Percentiles rank a stretch among this genome's conserved stretches.
These are phyloP conservation scores for Tylochromis polylepis DNA, from an alignment of 2,113 vertebrate genomes.

Conservation along the genomic window DNA sequence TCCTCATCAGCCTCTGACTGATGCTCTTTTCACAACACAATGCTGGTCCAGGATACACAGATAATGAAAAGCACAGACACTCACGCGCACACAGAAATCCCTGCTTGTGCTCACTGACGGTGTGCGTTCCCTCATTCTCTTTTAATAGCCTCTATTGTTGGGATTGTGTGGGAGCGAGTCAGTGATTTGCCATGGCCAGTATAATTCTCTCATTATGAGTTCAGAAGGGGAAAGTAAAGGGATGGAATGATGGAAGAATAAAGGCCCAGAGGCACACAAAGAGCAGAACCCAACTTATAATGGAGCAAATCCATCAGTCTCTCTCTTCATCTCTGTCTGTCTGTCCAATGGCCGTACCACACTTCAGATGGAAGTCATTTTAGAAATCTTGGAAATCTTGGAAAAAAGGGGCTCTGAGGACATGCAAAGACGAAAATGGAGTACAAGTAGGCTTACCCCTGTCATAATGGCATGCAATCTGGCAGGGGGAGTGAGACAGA, in stretches of 20 bases:
- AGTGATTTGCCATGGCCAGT: conserved; percentile 38
- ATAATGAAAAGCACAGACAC: conserved; percentile 29
- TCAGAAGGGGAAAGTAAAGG: conserved; percentile 31
- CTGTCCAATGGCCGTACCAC: background rate
- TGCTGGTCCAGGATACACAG: conserved; percentile 17
- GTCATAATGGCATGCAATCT: conserved; percentile 18
- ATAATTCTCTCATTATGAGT: conserved; percentile 69
- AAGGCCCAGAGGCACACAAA: conserved; percentile 34
- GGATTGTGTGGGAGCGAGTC: conserved; percentile 48
- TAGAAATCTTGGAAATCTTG: background rate
- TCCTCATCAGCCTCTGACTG: background rate
- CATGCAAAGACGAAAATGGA: conserved; percentile 30
- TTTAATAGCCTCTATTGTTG: conserved; percentile 45
- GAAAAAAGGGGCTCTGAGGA: conserved; percentile 12
- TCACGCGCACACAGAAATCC: background rate
- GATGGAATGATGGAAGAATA: conserved; percentile 15
- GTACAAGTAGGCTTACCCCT: background rate
- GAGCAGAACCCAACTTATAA: conserved; percentile 54
- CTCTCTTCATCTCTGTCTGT: conserved; percentile 12
- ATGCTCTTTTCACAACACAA: background rate
- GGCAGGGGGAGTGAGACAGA: background rate
- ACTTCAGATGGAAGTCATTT: conserved; percentile 42
- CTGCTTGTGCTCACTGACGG: background rate
- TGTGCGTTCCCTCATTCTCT: background rate
- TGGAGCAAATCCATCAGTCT: conserved; percentile 58